phyloP scores from a whole-genome alignment of 2,797 vertebrate species.

The Sarcophilus harrisii region DNA sequence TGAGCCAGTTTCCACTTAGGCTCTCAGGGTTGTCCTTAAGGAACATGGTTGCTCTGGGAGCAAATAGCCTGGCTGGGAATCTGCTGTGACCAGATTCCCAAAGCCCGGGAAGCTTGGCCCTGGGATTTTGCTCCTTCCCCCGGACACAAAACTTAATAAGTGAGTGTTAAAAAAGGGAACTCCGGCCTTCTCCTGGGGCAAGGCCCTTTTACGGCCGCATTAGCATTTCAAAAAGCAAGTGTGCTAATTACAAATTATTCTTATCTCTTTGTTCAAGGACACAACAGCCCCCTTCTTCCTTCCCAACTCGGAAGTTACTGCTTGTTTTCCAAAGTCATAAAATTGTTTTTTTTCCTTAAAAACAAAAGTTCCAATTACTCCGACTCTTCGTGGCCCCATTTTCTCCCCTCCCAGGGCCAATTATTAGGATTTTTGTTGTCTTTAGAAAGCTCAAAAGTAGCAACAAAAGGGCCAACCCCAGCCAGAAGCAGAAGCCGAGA shows the following conservation, averaged over 20 bases:
- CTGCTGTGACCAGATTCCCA: constrained; percentile 35
- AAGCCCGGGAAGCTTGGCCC: constrained; percentile 37
- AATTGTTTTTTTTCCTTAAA: constrained; percentile 58
- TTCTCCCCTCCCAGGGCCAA: constrained; percentile 16
- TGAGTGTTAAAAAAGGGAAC: constrained; percentile 53
- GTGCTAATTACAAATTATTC: constrained; percentile 25
- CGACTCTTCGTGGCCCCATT: constrained; percentile 50
- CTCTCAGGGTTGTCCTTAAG: constrained; percentile 32
- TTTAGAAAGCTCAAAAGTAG: constrained; percentile 43
- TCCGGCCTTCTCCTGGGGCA: constrained; percentile 52
- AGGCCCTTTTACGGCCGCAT: constrained; percentile 49
- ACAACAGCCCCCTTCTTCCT: constrained; percentile 52
- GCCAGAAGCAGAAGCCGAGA: neutral
- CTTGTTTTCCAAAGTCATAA: constrained; percentile 61
- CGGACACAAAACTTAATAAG: neutral
- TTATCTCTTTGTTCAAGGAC: constrained; percentile 47
- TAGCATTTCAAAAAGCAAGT: constrained; percentile 62
- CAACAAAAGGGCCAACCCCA: constrained; percentile 9
- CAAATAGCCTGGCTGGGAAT: constrained; percentile 30
- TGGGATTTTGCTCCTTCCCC: constrained; percentile 50
- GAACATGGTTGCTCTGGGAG: constrained; percentile 56
- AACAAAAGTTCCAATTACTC: constrained; percentile 45
- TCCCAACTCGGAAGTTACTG: constrained; percentile 42
- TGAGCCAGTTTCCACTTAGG: neutral
- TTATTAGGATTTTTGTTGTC: constrained; percentile 59